Percentiles rank a stretch among this genome's conserved stretches.
phyloP scores from a whole-genome alignment of 2,113 vertebrate genomes.

The Chauna torquata region DNA sequence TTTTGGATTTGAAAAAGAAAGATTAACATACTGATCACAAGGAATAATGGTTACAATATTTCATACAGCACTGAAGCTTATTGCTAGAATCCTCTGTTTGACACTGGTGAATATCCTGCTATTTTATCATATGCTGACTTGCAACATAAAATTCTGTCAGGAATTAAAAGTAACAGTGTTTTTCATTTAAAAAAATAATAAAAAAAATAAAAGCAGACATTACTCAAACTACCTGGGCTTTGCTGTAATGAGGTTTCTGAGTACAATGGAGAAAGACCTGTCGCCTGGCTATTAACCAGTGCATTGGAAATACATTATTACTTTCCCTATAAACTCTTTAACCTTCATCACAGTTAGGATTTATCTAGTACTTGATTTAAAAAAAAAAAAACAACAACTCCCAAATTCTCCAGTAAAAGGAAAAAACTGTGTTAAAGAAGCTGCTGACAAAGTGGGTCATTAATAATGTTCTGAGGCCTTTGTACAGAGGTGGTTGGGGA shows the following conservation, averaged over 20 bases:
- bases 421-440: background rate
- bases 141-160: background rate
- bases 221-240: background rate
- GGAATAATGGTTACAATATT: constrained; percentile 54
- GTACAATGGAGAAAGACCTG: background rate
- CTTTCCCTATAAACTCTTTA: background rate
- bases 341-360: background rate
- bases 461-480: background rate
- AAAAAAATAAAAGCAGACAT: background rate
- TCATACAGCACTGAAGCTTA: constrained; percentile 1
- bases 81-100: constrained; percentile 22
- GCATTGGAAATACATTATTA: accelerated
- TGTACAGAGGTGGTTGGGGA: background rate
- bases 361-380: background rate
- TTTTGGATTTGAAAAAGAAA: constrained; percentile 1
- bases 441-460: constrained; percentile 25
- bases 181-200: background rate
- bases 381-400: too few relatives aligned
- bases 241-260: background rate
- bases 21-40: constrained; percentile 31
- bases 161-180: background rate
- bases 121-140: constrained; percentile 16
- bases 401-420: background rate
- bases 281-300: background rate
- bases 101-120: constrained; percentile 49